Evolutionary conservation across 2,113 vertebrate genomes (phyloP), one percentile per base, ranked within the genome.

Genomic region (Colaptes auratus): DNA sequence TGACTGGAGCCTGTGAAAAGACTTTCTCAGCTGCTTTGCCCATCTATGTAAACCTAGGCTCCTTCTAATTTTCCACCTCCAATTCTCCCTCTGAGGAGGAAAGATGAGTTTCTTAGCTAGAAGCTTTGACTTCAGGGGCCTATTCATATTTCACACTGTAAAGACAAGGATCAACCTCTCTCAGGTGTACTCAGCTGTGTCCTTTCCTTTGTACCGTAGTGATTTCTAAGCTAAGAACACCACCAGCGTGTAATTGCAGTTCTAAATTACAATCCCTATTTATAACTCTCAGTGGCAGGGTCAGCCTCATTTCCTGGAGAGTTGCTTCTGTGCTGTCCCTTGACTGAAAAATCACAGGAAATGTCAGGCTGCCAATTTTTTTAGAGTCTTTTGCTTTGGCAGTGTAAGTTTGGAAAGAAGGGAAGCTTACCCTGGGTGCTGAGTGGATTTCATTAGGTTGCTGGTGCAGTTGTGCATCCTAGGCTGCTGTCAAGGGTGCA

Each of bases 231-330:
- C 76, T 95, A 58, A 69, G 95, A 92, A 77, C 53, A 77, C 52
- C 60, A 78, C 56, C 18, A 44, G 60, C 7, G 2, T 89, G 79
- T 81, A 93, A 89, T 88, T 91, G 69, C 84, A 92, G 85, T 86
- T 87, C 87, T 93, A 92, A 94, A 91, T 96, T 92, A 77, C 92
- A 78, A 7, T 73, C 44, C 5, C 81, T 96, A 95, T 96, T 96
- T 94, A 90, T 95, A 95, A 90, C 89, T 92, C 25, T 1, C 60
- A 59, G 44, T 84, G 81, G 53, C 63, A 88, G 77, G 84, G 89
- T 79, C 86, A 95, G 55, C 63, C 81, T 90, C 60, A 30, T 46
- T 92, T 90, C 28, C 56, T 92, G 60, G 48, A 52, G 56, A 80
- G 60, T 44, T 87, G 36, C 12, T 89, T 83, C 52, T 92, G 48